Percentiles rank a stretch among this genome's conserved stretches.
phyloP scores from a whole-genome alignment of 2,797 vertebrate genomes.

The Cryptoprocta ferox region DNA sequence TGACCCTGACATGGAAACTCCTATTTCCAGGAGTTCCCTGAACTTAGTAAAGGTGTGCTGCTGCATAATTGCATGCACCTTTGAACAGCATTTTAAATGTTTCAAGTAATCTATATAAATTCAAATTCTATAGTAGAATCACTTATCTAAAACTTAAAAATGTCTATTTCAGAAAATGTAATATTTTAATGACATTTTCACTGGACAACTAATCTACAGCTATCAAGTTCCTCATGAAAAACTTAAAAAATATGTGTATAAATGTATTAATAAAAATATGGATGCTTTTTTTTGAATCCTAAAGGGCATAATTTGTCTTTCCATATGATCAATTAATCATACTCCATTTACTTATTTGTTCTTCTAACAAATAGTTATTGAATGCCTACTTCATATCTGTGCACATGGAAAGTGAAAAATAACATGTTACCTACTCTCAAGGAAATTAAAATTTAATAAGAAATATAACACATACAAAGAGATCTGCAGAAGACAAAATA shows the following conservation, averaged over 20 bases:
- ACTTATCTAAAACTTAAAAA: not conserved
- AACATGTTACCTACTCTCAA: not conserved
- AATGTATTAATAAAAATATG: not conserved
- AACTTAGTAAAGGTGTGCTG: not conserved
- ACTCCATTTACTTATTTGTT: slow-evolving; percentile 11
- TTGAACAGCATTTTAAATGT: not conserved
- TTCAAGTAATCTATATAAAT: not conserved
- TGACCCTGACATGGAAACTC: not conserved
- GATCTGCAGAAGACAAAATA: not conserved
- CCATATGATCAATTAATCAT: not conserved
- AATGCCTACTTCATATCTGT: not conserved
- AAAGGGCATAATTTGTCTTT: not conserved
- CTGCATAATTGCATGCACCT: not conserved
- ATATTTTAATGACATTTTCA: slow-evolving; percentile 21
- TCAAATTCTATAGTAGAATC: not conserved
- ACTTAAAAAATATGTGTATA: not conserved
- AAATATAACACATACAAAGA: not conserved
- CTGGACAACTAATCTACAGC: not conserved
- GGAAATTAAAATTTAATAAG: slow-evolving; percentile 31
- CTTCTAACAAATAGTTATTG: slow-evolving; percentile 7
- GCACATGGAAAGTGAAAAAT: not conserved
- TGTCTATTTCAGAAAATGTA: not conserved
- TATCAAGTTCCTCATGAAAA: not conserved
- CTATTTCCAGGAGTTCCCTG: not conserved
- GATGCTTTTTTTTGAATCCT: not conserved